phyloP scores from a whole-genome alignment of 1,140 invertebrate genomes.

The Hycleus phaleratus region DNA sequence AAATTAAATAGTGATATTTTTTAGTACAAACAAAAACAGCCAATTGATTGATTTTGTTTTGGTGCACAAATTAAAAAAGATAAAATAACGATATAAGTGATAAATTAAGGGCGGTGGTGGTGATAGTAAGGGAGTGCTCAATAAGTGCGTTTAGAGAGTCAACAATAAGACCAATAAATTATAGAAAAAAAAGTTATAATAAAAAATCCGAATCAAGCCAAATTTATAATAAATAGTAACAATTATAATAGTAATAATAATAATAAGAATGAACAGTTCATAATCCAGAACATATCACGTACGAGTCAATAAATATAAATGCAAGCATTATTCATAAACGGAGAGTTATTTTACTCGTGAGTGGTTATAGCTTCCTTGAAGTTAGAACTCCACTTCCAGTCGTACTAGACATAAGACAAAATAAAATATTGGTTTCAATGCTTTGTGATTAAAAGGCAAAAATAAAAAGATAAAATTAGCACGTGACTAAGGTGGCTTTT shows the following conservation, averaged over 20 bases:
- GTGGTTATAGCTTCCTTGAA: constrained; percentile 84
- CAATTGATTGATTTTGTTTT: too few relatives aligned
- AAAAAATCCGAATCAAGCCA: constrained; percentile 20
- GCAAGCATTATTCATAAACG: constrained; percentile 39
- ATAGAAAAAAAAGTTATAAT: constrained; percentile 6
- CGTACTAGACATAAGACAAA: constrained; percentile 61
- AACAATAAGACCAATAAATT: constrained; percentile 18
- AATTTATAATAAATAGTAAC: constrained; percentile 20
- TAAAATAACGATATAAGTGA: too few relatives aligned
- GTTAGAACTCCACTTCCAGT: constrained; percentile 90
- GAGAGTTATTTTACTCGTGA: constrained; percentile 40
- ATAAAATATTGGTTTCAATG: constrained; percentile 39
- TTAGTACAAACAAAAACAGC: too few relatives aligned
- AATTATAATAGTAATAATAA: neutral
- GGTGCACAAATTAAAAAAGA: too few relatives aligned
- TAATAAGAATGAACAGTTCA: constrained; percentile 25
- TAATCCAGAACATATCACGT: constrained; percentile 33
- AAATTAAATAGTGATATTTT: too few relatives aligned
- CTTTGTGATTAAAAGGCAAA: constrained; percentile 12
- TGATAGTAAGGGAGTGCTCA: too few relatives aligned
- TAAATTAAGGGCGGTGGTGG: too few relatives aligned
- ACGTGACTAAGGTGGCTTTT: neutral
- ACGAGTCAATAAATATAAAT: constrained; percentile 33
- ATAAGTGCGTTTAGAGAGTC: too few relatives aligned
- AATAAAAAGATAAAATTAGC: neutral